Conservation (phyloP, 2,797 vertebrate species). For the Coregonus sp. region DNA sequence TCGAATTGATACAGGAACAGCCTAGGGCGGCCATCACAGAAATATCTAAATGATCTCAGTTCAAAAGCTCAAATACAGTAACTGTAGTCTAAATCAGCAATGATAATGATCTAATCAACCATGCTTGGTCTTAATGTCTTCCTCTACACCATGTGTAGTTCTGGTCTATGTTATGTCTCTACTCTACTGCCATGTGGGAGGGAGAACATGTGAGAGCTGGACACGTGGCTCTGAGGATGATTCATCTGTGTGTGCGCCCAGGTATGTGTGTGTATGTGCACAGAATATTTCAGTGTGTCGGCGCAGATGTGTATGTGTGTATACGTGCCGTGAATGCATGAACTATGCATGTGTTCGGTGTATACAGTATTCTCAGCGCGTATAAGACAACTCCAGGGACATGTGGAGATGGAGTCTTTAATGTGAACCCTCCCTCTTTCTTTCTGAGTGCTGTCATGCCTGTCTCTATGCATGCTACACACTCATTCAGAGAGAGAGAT, state of each 20-base stretch:
- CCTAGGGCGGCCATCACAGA: neutral
- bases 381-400: neutral
- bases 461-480: neutral
- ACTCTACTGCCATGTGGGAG: neutral
- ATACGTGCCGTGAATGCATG: no score
- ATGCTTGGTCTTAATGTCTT: neutral
- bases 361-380: no score
- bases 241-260: neutral
- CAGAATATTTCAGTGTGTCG: neutral
- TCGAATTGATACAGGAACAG: neutral
- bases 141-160: neutral
- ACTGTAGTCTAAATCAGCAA: neutral
- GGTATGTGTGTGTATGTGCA: neutral
- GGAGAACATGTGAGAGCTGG: neutral
- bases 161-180: neutral
- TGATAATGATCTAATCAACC: neutral
- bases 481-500: neutral
- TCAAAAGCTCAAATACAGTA: no score
- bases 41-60: no score
- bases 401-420: neutral
- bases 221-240: neutral
- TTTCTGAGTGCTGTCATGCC: neutral
- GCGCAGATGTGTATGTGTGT: neutral
- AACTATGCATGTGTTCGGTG: no score
- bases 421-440: neutral